Evolutionary conservation across 1,140 invertebrate genomes (phyloP), one percentile per base, ranked within the genome.

Genomic region (Psix sp.): DNA sequence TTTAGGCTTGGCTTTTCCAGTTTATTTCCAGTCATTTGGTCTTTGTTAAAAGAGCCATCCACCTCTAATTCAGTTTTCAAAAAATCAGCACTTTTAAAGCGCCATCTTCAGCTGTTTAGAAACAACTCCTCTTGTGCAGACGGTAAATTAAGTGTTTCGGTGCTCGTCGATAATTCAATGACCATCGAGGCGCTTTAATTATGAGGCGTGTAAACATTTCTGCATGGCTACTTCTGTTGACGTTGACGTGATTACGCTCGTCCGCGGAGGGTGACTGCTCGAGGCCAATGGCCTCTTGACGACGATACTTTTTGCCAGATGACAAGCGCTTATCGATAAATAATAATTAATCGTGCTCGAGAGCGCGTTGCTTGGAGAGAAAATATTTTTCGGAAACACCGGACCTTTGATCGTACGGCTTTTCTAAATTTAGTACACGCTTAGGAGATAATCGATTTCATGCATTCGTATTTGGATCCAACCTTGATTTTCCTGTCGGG

Each of bases 191-290:
- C n/a, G n/a, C n/a, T n/a, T 62, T 13, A 63, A 57, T 45, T 39
- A 20, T 57, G 56, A 62, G 11, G 49, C 46, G 39, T 42, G 56
- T 43, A 57, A 74, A 63, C 29, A 65, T 38, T 74, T 67, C 49
- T 62, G 56, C 70, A 60, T 56, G 60, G 18, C 36, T 67, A 63
- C 42, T 51, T 52, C 51, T 63, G 63, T 74, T 62, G 20, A 60
- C 70, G 49, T 49, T 56, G 56, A 67, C 71, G 51, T 56, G 71
- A 74, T 74, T 74, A 73, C 33, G 60, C 9, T 35, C 40, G 36
- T 13, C 36, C 10, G 42, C 15, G 31, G 20, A 54, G 60, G 70
- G 70, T 66, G 60, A 73, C 57, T 65, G 42, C 39, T 49, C 24
- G 62, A 24, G 56, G 56, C 49, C 63, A 74, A 57, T 42, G 63